These are phyloP conservation scores for Pygmarrhopalites habei DNA, from an alignment of 1,140 invertebrate genomes.

Conservation along the genomic window DNA sequence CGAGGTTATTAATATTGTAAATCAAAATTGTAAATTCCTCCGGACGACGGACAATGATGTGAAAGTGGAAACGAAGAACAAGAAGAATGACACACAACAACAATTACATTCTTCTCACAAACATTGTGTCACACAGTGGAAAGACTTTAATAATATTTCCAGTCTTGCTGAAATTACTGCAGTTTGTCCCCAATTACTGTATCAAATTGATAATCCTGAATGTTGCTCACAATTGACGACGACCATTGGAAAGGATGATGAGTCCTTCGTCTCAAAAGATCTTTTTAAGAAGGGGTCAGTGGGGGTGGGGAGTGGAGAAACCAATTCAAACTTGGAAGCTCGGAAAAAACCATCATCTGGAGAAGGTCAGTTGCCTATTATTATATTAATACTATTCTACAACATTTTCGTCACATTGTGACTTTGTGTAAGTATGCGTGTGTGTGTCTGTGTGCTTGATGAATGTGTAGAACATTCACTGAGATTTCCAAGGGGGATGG, in stretches of 20 bases:
- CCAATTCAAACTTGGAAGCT: background rate
- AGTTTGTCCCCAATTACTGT: slow-evolving; percentile 20
- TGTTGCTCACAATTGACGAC: slow-evolving; percentile 12
- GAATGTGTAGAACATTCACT: too few relatives aligned
- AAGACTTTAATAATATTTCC: background rate
- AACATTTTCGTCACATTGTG: background rate
- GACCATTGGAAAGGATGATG: too few relatives aligned
- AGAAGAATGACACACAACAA: too few relatives aligned
- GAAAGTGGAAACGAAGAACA: too few relatives aligned
- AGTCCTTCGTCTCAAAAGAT: background rate
- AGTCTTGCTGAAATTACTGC: background rate
- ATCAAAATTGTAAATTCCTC: background rate
- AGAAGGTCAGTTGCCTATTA: slow-evolving; percentile 30
- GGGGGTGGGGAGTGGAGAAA: background rate
- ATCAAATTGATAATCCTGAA: slow-evolving; percentile 25
- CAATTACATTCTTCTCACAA: too few relatives aligned
- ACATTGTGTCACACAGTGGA: background rate
- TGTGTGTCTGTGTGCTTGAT: too few relatives aligned
- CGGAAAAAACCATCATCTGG: slow-evolving; percentile 28
- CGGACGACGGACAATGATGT: too few relatives aligned
- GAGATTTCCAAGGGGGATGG: too few relatives aligned
- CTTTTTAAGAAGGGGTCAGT: background rate
- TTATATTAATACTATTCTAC: background rate
- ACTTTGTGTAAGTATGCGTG: too few relatives aligned
- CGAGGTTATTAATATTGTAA: slow-evolving; percentile 3